Base-by-base conservation (phyloP, 2,797 vertebrate genomes). In the Sebastes iracundus region DNA sequence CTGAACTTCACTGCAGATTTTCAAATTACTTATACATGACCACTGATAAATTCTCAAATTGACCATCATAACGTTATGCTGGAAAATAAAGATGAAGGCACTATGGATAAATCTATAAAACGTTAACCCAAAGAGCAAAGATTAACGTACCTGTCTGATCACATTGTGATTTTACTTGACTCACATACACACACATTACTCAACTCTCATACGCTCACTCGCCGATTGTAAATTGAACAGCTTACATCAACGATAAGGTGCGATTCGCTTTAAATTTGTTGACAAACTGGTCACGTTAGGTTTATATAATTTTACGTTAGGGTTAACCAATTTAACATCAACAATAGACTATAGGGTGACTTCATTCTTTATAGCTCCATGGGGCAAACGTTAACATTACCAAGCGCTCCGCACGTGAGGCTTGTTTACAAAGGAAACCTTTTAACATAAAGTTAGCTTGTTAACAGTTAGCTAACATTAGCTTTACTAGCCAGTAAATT, bases 401-500 rank as follows among this genome's bases (percentile, higher is more conserved):
- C 16, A 0, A 46, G 42, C 7, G 1, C 42, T 7, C 7, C 1
- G 42, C 16, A 18, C 1, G 1, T 0, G 7, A 46, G 42, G 42
- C 42, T 46, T 7, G 16, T 46, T 46, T 46, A 46, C 42, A 46
- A 46, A 46, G 42, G 16, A 46, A 46, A 18, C 42, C 16, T 18
- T 18, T 46, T 46, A 46, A 18, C 5, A 0, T 42, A 42, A 38
- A 46, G 42, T 46, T 8, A 18, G 42, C 6, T 46, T 46, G 42
- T 46, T 46, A 46, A 46, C 42, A 46, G 42, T 46, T 46, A 46
- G 42, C 42, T 46, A 46, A 18, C 42, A 18, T 46, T 18, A 18
- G 42, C 1, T 35, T 35, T 35, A 35, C 42, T 46, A 46, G 42
- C 0, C 16, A 18, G 14, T 18, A 18, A 46, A 46, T 18, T 46